phyloP scores from a whole-genome alignment of 2,113 vertebrate genomes.

The Sorex araneus region DNA sequence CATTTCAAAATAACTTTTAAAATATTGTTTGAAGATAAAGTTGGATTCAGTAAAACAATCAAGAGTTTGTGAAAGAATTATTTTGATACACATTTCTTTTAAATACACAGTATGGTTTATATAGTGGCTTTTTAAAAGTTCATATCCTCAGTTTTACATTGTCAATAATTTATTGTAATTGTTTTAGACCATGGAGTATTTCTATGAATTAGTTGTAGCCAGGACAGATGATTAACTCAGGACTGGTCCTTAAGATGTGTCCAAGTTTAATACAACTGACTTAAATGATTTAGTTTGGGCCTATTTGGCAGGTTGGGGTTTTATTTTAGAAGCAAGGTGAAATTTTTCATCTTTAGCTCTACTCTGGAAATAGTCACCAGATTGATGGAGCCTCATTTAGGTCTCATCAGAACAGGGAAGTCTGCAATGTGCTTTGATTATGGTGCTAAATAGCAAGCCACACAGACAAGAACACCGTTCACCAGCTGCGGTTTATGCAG shows the following conservation, averaged over 20 bases:
- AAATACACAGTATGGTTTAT: constrained; percentile 1
- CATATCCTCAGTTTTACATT: neutral
- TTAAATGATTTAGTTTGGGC: constrained; percentile 12
- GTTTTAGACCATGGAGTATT: constrained; percentile 22
- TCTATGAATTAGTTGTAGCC: constrained; percentile 18
- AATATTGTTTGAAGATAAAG: neutral
- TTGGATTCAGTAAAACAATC: neutral
- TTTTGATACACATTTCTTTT: constrained; percentile 39
- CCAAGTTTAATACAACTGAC: constrained; percentile 52
- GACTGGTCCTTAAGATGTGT: constrained; percentile 56
- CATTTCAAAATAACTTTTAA: neutral
- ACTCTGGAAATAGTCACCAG: constrained; percentile 67
- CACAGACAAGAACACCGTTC: constrained; percentile 75
- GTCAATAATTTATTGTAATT: constrained; percentile 50
- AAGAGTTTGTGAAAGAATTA: neutral
- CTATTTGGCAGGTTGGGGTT: neutral
- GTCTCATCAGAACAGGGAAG: constrained; percentile 79
- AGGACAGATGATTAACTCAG: constrained; percentile 15
- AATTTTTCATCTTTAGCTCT: constrained; percentile 71
- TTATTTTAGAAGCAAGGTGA: constrained; percentile 69
- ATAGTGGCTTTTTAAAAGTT: neutral
- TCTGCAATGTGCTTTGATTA: constrained; percentile 83
- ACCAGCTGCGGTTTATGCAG: constrained; percentile 80
- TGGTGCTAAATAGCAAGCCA: constrained; percentile 69
- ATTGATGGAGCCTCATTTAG: constrained; percentile 75